A percentile compares a stretch with the other conserved stretches of the same genome.
Evolutionary conservation across 2,888 invertebrate genomes (phyloP).

Genomic region (Drosophila niveifrons): DNA sequence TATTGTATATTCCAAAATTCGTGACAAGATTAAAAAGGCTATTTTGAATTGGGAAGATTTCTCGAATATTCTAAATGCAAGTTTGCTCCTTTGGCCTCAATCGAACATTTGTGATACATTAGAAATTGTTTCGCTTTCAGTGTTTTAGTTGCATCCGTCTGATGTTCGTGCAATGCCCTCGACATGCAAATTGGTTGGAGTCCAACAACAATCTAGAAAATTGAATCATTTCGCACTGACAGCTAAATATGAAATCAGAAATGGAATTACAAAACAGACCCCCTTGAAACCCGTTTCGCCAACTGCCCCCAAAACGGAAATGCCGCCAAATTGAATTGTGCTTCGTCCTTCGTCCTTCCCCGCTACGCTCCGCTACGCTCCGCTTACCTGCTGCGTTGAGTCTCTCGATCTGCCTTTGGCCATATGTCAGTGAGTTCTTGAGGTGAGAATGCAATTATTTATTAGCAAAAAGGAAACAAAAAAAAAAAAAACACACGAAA

Average conservation of each 20-base stretch:
- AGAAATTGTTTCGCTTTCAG: slow-evolving; percentile 10
- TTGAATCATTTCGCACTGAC: slow-evolving; percentile 79
- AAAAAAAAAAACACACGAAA: slow-evolving; percentile 5
- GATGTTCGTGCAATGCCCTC: slow-evolving; percentile 37
- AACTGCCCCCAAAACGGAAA: slow-evolving; percentile 63
- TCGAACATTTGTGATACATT: slow-evolving; percentile 10
- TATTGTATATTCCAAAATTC: too few relatives aligned
- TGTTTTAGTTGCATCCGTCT: slow-evolving; percentile 27
- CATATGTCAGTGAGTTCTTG: slow-evolving; percentile 76
- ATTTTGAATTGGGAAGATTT: too few relatives aligned
- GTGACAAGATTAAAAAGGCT: too few relatives aligned
- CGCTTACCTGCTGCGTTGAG: background rate
- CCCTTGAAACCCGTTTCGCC: background rate
- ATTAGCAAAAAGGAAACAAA: slow-evolving; percentile 59
- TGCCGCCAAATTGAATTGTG: slow-evolving; percentile 77
- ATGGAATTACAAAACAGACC: slow-evolving; percentile 70
- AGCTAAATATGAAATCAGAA: slow-evolving; percentile 78
- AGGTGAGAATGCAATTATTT: slow-evolving; percentile 80
- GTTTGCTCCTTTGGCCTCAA: slow-evolving; percentile 18
- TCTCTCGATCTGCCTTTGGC: slow-evolving; percentile 1
- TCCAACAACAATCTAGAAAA: slow-evolving; percentile 66
- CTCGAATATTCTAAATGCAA: too few relatives aligned
- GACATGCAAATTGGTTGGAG: slow-evolving; percentile 65
- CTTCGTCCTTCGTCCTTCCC: background rate
- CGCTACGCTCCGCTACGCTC: too few relatives aligned